Evolutionary conservation across 2,888 invertebrate species (phyloP).

Genomic region (Meiosimyza decipiens): DNA sequence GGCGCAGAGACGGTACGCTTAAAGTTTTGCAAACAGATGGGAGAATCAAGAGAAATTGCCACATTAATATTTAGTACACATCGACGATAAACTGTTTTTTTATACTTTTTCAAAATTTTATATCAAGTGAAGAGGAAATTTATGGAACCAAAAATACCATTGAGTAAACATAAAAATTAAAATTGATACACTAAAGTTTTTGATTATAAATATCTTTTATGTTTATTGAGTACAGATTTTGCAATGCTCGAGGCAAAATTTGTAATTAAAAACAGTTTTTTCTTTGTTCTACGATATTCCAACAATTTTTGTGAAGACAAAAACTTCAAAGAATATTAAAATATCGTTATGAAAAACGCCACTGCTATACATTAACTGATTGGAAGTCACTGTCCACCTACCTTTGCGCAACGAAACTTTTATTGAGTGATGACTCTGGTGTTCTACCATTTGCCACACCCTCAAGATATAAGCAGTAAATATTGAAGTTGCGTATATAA

Average conservation of each 20-base stretch:
- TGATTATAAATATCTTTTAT: too few species aligned
- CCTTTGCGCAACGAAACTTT: neutral
- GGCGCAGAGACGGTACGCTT: too few species aligned
- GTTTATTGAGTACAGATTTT: too few species aligned
- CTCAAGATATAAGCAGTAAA: too few species aligned
- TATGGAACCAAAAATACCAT: neutral
- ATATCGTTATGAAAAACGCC: neutral
- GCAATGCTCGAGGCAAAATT: too few species aligned
- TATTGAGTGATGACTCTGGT: neutral
- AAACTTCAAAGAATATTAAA: neutral
- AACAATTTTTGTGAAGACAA: neutral
- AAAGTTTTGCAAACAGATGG: too few species aligned
- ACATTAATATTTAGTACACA: neutral
- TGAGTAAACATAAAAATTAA: neutral
- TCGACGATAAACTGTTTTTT: neutral
- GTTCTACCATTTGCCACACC: too few species aligned
- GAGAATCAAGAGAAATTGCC: neutral
- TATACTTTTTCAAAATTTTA: neutral
- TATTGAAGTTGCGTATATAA: too few species aligned
- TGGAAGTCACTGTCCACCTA: conserved; percentile 13
- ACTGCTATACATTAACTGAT: conserved; percentile 16
- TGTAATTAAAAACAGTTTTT: too few species aligned
- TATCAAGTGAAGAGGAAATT: neutral
- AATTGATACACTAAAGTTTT: neutral
- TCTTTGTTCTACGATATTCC: neutral